Evolutionary conservation across 1,140 invertebrate species (phyloP).

Genomic region (Gonioctena quinquepunctata): DNA sequence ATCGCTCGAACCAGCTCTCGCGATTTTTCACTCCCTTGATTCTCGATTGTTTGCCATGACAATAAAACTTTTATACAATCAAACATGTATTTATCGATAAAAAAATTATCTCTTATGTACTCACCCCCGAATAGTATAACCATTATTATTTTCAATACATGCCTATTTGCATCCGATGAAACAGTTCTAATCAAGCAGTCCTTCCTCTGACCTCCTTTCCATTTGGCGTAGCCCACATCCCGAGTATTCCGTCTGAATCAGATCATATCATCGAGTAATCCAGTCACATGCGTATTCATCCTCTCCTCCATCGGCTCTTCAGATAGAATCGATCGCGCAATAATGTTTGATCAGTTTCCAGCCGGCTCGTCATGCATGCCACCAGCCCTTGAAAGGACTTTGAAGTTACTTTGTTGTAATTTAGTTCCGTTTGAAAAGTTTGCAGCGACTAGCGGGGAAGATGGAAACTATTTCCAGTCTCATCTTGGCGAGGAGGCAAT

Average conservation of each 20-base stretch:
- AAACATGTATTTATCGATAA: too few relatives aligned
- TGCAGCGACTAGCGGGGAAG: slow-evolving; percentile 13
- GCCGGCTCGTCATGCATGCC: not conserved
- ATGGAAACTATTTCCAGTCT: slow-evolving; percentile 22
- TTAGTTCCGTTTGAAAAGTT: slow-evolving; percentile 46
- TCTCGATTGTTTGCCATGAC: too few relatives aligned
- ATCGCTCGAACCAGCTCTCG: too few relatives aligned
- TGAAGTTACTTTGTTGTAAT: slow-evolving; percentile 46
- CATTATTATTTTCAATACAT: too few relatives aligned
- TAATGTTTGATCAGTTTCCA: slow-evolving; percentile 18
- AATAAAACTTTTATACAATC: too few relatives aligned
- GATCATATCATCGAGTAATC: not conserved
- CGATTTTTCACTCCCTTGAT: too few relatives aligned
- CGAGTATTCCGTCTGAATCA: not conserved
- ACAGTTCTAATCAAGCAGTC: not conserved
- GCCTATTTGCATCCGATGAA: not conserved
- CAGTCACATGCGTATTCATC: slow-evolving; percentile 9
- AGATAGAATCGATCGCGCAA: slow-evolving; percentile 12
- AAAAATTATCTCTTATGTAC: too few relatives aligned
- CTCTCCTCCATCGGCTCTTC: not conserved
- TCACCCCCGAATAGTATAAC: too few relatives aligned
- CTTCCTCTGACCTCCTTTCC: not conserved
- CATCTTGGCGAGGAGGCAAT: slow-evolving; percentile 43
- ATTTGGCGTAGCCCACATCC: not conserved
- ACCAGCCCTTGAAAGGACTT: slow-evolving; percentile 28